Conservation (phyloP, 2,113 vertebrate genomes). For the Pteronura brasiliensis region DNA sequence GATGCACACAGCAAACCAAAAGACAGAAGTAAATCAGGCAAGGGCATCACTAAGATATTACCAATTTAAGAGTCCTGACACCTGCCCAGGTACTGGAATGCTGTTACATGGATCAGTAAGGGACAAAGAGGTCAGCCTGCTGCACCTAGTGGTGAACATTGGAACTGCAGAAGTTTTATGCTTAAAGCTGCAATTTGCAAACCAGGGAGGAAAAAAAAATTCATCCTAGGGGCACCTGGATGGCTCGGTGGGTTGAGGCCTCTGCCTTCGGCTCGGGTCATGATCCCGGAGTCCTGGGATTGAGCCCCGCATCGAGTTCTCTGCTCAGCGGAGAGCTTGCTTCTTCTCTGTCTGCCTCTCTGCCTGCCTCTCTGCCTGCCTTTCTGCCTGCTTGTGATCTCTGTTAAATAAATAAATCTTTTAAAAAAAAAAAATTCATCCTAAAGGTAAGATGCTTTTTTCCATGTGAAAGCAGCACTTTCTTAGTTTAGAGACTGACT, state of each 20-base stretch:
- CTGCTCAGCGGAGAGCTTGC: too few species aligned
- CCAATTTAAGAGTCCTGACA: fast-evolving
- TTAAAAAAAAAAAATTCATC: not conserved
- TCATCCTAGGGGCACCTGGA: too few species aligned
- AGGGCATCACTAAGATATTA: not conserved
- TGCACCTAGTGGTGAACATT: not conserved
- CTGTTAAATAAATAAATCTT: too few species aligned
- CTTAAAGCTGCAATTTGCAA: not conserved
- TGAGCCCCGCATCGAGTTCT: too few species aligned
- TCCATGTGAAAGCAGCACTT: not conserved
- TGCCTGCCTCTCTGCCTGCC: too few species aligned
- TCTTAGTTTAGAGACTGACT: not conserved
- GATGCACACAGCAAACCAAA: not conserved
- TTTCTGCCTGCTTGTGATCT: too few species aligned
- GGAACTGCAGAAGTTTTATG: not conserved
- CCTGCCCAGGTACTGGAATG: not conserved
- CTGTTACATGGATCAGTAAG: not conserved
- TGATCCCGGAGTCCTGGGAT: too few species aligned
- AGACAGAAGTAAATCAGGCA: not conserved
- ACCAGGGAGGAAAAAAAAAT: not conserved
- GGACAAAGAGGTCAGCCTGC: not conserved
- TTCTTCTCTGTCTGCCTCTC: too few species aligned
- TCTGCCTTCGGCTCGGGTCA: too few species aligned
- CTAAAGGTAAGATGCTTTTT: not conserved
- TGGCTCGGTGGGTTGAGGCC: too few species aligned